A percentile compares a stretch with the other conserved stretches of the same genome.
These are phyloP conservation scores for Osmoderma eremita DNA, from an alignment of 2,888 invertebrate genomes.

Conservation along the genomic window DNA sequence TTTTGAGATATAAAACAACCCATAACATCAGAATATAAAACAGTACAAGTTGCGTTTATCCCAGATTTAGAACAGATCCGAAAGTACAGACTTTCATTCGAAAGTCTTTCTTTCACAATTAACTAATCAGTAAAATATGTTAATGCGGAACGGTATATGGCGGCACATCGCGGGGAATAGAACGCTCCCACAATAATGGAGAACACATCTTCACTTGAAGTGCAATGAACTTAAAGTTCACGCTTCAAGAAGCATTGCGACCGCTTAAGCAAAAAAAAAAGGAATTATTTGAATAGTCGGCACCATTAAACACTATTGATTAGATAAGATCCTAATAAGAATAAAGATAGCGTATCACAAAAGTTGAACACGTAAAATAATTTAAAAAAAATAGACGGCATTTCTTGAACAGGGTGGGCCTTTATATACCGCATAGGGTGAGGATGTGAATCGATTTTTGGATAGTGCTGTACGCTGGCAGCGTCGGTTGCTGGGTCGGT, in stretches of 20 bases:
- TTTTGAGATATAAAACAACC: too few relatives aligned
- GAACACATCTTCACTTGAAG: conserved; percentile 8
- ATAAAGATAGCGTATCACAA: too few relatives aligned
- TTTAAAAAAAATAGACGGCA: background rate
- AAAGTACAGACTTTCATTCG: conserved; percentile 22
- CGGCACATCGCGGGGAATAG: conserved; percentile 9
- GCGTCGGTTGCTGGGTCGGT: conserved; percentile 2
- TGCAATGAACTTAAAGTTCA: conserved; percentile 41
- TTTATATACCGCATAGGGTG: background rate
- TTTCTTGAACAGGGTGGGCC: conserved; percentile 30
- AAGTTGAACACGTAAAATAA: background rate
- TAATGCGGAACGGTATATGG: conserved; percentile 4
- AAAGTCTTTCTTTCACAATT: conserved; percentile 19
- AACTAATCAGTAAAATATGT: conserved; percentile 19
- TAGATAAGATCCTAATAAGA: conserved; percentile 4
- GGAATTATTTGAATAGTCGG: background rate
- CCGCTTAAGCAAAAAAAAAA: conserved; percentile 3
- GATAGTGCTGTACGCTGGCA: background rate
- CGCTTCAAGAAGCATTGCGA: conserved; percentile 15
- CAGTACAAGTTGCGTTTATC: background rate
- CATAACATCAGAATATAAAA: too few relatives aligned
- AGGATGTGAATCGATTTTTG: conserved; percentile 35
- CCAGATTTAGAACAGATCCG: conserved; percentile 19
- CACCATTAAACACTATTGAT: background rate
- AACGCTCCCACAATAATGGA: background rate